Conservation (phyloP, 2,113 vertebrate species). For the Apodemus sylvaticus region DNA sequence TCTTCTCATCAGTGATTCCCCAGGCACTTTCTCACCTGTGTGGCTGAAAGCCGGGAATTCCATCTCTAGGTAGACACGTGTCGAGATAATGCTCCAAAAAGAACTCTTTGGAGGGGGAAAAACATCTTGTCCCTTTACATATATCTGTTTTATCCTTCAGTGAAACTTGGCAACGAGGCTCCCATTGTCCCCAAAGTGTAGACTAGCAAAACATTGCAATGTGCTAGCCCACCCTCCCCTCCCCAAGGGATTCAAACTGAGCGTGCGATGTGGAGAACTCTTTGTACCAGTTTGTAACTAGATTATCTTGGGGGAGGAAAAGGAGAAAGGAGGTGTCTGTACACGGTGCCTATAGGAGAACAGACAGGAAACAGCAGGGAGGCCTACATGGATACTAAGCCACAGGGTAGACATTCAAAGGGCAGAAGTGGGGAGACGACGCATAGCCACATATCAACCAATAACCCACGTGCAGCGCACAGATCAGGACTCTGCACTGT, state of each 20-base stretch:
- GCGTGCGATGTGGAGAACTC: neutral
- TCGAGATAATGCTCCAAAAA: neutral
- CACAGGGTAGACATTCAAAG: neutral
- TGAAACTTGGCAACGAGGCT: constrained; percentile 2
- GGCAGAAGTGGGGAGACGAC: neutral
- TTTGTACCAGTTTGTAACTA: neutral
- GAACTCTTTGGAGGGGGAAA: neutral
- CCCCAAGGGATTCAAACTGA: constrained; percentile 2
- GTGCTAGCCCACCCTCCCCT: neutral
- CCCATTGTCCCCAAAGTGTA: constrained; percentile 20
- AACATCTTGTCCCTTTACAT: neutral
- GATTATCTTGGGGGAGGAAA: neutral
- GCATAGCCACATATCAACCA: neutral
- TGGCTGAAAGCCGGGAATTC: neutral
- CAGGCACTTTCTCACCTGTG: neutral
- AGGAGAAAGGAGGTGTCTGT: neutral
- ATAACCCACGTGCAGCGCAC: neutral
- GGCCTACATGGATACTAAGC: rapidly evolving
- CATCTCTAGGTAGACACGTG: neutral
- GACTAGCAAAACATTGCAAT: neutral
- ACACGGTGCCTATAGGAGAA: neutral
- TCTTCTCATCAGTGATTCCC: neutral
- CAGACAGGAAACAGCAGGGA: neutral
- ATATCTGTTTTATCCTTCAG: neutral
- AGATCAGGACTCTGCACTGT: neutral